These are phyloP conservation scores for Acipenser ruthenus DNA, from an alignment of 2,797 vertebrate genomes.

Conservation along the genomic window DNA sequence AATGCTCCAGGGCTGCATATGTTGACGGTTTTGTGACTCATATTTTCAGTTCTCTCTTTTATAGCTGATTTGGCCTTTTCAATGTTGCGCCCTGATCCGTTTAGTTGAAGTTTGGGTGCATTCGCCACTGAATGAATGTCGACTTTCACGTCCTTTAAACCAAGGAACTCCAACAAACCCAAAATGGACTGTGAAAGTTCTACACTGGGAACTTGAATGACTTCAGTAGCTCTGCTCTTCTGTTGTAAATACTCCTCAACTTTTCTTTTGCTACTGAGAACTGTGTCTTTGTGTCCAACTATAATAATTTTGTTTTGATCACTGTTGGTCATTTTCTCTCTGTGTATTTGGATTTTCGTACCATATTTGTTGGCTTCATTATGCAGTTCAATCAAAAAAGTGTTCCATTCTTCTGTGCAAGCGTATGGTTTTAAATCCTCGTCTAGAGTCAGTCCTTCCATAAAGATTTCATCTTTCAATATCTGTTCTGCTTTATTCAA, in stretches of 20 bases:
- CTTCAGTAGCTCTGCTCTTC: not conserved
- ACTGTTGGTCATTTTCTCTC: not conserved
- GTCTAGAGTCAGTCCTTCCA: not conserved
- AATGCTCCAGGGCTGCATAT: conserved; percentile 7
- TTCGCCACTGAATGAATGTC: not conserved
- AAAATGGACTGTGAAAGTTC: conserved; percentile 6
- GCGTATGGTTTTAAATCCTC: not conserved
- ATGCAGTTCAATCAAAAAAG: conserved; percentile 1
- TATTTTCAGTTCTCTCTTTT: not conserved
- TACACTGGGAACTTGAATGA: not conserved
- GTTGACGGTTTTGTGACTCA: conserved; percentile 3
- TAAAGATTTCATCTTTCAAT: not conserved
- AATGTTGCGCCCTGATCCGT: not conserved
- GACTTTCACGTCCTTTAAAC: not conserved
- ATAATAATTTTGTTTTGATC: not conserved
- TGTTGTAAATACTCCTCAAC: conserved; percentile 3
- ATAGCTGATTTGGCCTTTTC: not conserved
- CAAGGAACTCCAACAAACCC: not conserved
- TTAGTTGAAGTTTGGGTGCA: not conserved
- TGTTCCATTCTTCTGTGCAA: not conserved
- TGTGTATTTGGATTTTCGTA: not conserved
- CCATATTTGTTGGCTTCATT: too few species aligned
- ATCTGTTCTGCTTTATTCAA: conserved; percentile 9
- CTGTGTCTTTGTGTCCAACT: conserved; percentile 4
- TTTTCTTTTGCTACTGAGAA: not conserved